Percentiles rank a stretch among this genome's conserved stretches.
Conservation (phyloP, 2,888 invertebrate species). For the Cheiracanthium punctorium region DNA sequence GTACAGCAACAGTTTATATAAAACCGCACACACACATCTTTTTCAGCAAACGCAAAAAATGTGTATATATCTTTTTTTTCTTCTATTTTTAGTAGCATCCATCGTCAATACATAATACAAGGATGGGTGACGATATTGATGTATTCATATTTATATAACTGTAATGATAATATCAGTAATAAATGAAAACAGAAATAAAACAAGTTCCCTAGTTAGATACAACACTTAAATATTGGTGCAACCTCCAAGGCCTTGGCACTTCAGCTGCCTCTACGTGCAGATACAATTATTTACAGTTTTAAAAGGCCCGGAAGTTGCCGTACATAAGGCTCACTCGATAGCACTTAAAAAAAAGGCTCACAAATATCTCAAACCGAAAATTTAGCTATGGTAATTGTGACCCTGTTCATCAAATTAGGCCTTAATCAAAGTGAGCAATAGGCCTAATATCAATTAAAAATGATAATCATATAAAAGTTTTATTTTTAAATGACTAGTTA, state of each 20-base stretch:
- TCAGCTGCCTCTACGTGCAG: slow-evolving; percentile 71
- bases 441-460: neutral
- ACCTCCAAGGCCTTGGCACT: slow-evolving; percentile 70
- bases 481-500: neutral
- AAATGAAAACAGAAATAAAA: slow-evolving; percentile 39
- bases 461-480: neutral
- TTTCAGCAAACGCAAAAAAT: slow-evolving; percentile 57
- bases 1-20: slow-evolving; percentile 69
- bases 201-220: slow-evolving; percentile 69
- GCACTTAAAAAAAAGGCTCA: slow-evolving; percentile 25
- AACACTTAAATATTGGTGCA: slow-evolving; percentile 63
- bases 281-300: slow-evolving; percentile 71
- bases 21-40: slow-evolving; percentile 65
- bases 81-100: slow-evolving; percentile 48
- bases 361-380: neutral
- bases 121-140: slow-evolving; percentile 62
- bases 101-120: slow-evolving; percentile 64
- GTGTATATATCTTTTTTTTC: slow-evolving; percentile 21
- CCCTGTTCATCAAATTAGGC: no score
- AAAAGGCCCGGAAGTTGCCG: slow-evolving; percentile 68
- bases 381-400: neutral
- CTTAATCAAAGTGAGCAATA: neutral
- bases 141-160: slow-evolving; percentile 43
- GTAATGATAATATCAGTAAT: slow-evolving; percentile 39
- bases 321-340: slow-evolving; percentile 68